Evolutionary conservation across 2,888 invertebrate genomes (phyloP).

Genomic region (Meloe dianella): DNA sequence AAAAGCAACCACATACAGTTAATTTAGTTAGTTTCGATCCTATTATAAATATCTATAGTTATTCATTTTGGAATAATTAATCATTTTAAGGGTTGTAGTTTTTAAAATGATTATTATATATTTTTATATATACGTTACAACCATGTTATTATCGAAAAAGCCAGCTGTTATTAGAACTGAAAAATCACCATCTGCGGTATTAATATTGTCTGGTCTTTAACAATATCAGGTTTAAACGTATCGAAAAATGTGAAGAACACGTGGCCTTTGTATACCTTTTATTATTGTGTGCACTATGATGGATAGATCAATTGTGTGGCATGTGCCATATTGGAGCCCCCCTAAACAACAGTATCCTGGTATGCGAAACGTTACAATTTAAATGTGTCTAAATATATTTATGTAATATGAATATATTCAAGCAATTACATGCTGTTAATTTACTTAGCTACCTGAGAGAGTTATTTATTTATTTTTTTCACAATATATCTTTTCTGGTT

Average conservation of each 20-base stretch:
- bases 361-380: neutral
- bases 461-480: neutral
- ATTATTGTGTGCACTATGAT: neutral
- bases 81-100: neutral
- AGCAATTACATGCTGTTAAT: neutral
- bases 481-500: neutral
- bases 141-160: neutral
- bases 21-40: neutral
- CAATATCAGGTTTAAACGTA: neutral
- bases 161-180: neutral
- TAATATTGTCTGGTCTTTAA: neutral
- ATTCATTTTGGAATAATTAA: neutral
- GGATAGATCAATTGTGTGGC: neutral
- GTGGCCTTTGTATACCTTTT: neutral
- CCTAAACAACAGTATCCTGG: neutral
- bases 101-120: neutral
- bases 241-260: constrained; percentile 3
- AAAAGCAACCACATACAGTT: neutral
- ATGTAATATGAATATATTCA: neutral
- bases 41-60: too few relatives aligned
- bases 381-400: too few relatives aligned
- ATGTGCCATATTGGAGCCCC: neutral
- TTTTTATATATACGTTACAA: neutral
- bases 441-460: neutral
- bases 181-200: neutral